These are phyloP conservation scores for Heliconius himera DNA, from an alignment of 1,140 invertebrate species.

Conservation along the genomic window DNA sequence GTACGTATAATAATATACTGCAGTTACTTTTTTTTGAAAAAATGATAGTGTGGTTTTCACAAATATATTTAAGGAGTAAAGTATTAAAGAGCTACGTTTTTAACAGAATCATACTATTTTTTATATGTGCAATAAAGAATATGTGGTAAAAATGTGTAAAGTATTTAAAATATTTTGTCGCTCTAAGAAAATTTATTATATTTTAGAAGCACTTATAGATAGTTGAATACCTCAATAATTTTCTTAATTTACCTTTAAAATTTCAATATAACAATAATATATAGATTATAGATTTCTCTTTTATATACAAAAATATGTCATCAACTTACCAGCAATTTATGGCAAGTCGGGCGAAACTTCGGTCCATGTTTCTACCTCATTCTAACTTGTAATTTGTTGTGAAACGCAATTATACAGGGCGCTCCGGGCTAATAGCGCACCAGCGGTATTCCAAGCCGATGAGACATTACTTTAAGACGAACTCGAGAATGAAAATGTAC, in stretches of 20 bases:
- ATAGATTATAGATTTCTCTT: slow-evolving; percentile 16
- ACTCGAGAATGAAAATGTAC: slow-evolving; percentile 42
- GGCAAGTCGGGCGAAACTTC: slow-evolving; percentile 47
- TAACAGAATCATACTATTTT: too few species aligned
- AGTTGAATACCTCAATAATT: neutral
- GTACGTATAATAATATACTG: too few species aligned
- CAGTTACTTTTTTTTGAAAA: too few species aligned
- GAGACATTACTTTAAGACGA: slow-evolving; percentile 47
- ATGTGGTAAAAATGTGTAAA: too few species aligned
- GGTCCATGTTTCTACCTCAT: slow-evolving; percentile 59
- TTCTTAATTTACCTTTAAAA: too few species aligned
- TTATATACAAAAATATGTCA: slow-evolving; percentile 42
- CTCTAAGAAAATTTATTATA: too few species aligned
- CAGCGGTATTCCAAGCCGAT: slow-evolving; percentile 50
- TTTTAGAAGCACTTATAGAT: neutral
- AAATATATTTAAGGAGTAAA: too few species aligned
- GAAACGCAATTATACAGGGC: slow-evolving; percentile 67
- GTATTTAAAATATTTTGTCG: too few species aligned
- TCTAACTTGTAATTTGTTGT: slow-evolving; percentile 71
- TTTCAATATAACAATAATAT: too few species aligned
- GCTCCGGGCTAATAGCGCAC: slow-evolving; percentile 58
- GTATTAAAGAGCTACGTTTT: too few species aligned
- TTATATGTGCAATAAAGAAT: too few species aligned
- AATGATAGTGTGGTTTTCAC: too few species aligned
- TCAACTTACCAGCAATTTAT: slow-evolving; percentile 42